Percentiles rank a stretch among this genome's conserved stretches.
phyloP scores from a whole-genome alignment of 1,140 invertebrate genomes.

The Musca vetustissima region DNA sequence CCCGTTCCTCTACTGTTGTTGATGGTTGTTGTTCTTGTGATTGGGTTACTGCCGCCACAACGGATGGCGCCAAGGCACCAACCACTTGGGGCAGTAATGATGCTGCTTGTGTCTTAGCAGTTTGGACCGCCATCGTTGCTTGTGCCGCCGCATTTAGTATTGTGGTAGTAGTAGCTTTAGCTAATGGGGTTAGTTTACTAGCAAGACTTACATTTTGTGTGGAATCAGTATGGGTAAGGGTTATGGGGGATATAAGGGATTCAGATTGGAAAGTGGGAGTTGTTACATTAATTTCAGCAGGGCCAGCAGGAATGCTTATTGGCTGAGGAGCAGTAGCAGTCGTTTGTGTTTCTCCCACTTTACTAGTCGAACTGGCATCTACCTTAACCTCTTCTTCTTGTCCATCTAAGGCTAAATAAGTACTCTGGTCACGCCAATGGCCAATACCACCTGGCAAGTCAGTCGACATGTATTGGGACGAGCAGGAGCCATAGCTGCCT shows the following conservation, averaged over 20 bases:
- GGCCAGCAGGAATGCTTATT: background rate
- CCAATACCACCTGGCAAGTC: slow-evolving; percentile 76
- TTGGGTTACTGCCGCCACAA: slow-evolving; percentile 26
- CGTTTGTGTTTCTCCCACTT: slow-evolving; percentile 29
- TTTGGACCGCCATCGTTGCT: slow-evolving; percentile 41
- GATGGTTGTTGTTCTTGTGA: slow-evolving; percentile 23
- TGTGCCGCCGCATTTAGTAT: slow-evolving; percentile 44
- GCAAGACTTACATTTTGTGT: slow-evolving; percentile 36
- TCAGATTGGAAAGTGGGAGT: background rate
- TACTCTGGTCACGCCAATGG: slow-evolving; percentile 82
- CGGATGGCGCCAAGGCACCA: slow-evolving; percentile 38
- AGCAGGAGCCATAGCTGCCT: slow-evolving; percentile 54
- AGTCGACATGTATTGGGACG: slow-evolving; percentile 69
- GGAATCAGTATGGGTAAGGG: slow-evolving; percentile 1
- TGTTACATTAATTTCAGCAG: slow-evolving; percentile 15
- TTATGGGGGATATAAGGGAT: background rate
- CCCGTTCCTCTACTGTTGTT: background rate
- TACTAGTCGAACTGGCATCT: slow-evolving; percentile 32
- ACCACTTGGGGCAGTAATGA: slow-evolving; percentile 41
- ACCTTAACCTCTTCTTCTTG: slow-evolving; percentile 25
- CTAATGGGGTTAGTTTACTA: slow-evolving; percentile 54
- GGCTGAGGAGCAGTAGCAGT: slow-evolving; percentile 11
- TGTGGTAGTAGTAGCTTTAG: slow-evolving; percentile 51
- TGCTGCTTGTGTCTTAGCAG: slow-evolving; percentile 45
- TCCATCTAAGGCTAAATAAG: slow-evolving; percentile 64